A percentile compares a stretch with the other conserved stretches of the same genome.
phyloP scores from a whole-genome alignment of 1,140 invertebrate genomes.

The Cyclina sinensis region DNA sequence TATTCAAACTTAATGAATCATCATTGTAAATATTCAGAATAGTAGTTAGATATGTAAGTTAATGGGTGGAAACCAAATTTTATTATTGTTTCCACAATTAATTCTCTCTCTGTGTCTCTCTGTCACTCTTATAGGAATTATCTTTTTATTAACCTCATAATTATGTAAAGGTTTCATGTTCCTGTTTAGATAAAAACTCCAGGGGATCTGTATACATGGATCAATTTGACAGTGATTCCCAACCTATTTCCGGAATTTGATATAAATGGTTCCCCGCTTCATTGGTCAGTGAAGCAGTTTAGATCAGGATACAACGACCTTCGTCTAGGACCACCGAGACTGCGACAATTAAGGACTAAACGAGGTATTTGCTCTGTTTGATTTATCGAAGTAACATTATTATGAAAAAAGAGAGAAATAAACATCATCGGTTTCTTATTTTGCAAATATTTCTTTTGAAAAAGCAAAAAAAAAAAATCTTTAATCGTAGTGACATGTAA shows the following conservation, averaged over 20 bases:
- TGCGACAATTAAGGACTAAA: conserved; percentile 73
- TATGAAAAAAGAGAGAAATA: not conserved
- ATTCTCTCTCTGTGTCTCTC: too few relatives aligned
- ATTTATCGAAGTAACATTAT: not conserved
- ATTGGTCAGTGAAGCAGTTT: conserved; percentile 52
- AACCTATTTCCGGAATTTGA: conserved; percentile 69
- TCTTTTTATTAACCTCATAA: not conserved
- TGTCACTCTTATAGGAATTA: too few relatives aligned
- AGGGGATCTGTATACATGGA: conserved; percentile 67
- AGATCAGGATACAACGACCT: conserved; percentile 67
- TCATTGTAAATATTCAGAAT: not conserved
- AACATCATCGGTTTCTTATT: not conserved
- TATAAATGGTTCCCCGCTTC: conserved; percentile 55
- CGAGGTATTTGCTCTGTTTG: conserved; percentile 54
- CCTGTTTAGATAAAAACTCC: conserved; percentile 56
- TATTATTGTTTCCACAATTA: not conserved
- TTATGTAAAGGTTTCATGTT: not conserved
- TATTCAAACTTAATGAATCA: not conserved
- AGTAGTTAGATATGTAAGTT: not conserved
- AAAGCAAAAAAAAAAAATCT: not conserved
- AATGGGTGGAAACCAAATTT: not conserved
- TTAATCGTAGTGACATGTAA: not conserved
- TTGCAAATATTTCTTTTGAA: not conserved
- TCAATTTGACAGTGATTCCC: conserved; percentile 65
- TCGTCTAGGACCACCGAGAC: conserved; percentile 71